Base-by-base conservation (phyloP, 2,888 invertebrate species). In the Dione vanillae region DNA sequence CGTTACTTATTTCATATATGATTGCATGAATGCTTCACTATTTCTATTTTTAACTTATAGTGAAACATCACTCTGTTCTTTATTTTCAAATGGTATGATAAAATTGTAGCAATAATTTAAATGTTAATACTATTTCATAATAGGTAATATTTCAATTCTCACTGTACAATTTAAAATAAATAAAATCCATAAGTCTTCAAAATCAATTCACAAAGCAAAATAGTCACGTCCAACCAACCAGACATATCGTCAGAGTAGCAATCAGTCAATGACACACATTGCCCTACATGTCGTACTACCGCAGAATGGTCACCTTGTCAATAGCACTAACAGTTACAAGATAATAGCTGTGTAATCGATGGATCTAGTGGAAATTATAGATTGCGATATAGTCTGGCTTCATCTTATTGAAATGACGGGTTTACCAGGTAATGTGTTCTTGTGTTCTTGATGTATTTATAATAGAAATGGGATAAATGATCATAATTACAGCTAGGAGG, bases 221-320 rank as follows among this genome's bases (percentile, higher is more conserved):
- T 51, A 14, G 51, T 37, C 40, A 49, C 47, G 37, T 40, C 19
- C 14, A 45, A 9, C 20, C 10, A 61, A 45, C 20, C n/a, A 1
- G 61, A 61, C 64, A 64, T 49, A 47, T 49, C 11, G 64, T 51
- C 20, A 37, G 7, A 19, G 20, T 40, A 19, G 37, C 64, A 64
- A 64, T 64, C 64, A 64, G 49, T 64, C 64, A 64, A 64, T 20
- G 64, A 64, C 64, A 59, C 19, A 27, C 27, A 51, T 49, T 49
- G 16, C 19, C 49, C 47, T 16, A 14, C 61, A 45, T 61, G 40
- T 49, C 64, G 37, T 10, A 12, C 64, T 19, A 64, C 64, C 49
- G 12, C 64, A 51, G 64, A 49, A 64, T 40, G 37, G 64, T 49
- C 64, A 40, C 19, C 51, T 49, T 64, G 64, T 64, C 64, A 64